Conservation (phyloP, 2,113 vertebrate species). For the Phalacrocorax carbo region DNA sequence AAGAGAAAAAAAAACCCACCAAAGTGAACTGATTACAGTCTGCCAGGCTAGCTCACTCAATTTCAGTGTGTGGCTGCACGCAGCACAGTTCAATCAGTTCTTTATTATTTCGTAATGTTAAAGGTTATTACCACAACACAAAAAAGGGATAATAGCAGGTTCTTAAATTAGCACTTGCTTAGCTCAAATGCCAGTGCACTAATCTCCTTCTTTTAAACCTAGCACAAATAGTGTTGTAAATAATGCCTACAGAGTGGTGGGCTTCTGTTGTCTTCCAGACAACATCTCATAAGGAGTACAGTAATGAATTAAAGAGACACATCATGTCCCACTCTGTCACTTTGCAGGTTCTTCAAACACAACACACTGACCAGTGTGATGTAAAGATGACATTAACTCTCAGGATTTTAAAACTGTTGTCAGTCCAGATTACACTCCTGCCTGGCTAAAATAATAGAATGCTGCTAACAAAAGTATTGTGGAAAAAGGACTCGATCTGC, state of each 20-base stretch:
- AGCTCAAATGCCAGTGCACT: not conserved
- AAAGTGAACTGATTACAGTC: not conserved
- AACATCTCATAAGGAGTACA: not conserved
- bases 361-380: not conserved
- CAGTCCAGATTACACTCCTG: not conserved
- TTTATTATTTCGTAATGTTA: conserved; percentile 15
- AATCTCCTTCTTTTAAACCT: not conserved
- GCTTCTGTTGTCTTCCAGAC: not conserved
- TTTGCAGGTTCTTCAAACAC: not conserved
- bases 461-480: not conserved
- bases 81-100: not conserved
- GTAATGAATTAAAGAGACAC: not conserved
- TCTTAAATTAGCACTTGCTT: conserved; percentile 16
- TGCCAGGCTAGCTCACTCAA: not conserved
- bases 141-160: not conserved
- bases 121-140: conserved; percentile 24
- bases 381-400: not conserved
- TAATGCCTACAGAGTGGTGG: not conserved
- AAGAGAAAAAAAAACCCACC: not conserved
- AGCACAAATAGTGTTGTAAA: not conserved
- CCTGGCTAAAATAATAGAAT: not conserved
- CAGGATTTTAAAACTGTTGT: not conserved
- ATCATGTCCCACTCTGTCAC: not conserved
- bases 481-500: not conserved
- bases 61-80: not conserved